phyloP scores from a whole-genome alignment of 1,140 invertebrate genomes.

The Brachionus rotundiformis region DNA sequence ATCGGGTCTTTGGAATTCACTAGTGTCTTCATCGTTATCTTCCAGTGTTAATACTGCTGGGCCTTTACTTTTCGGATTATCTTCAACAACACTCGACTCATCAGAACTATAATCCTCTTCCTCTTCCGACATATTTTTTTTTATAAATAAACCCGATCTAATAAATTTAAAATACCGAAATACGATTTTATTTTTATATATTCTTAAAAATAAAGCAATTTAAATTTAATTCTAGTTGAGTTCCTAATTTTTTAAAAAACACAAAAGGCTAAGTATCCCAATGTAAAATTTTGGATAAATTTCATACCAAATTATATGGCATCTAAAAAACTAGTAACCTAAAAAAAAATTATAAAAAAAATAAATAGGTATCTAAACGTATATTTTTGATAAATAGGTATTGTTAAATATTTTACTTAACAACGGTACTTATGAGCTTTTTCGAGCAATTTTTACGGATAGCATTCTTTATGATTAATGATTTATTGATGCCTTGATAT shows the following conservation, averaged over 20 bases:
- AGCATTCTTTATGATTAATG: not conserved
- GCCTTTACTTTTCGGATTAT: not conserved
- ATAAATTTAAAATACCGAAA: not conserved
- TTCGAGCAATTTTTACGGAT: not conserved
- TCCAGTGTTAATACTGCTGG: constrained; percentile 6
- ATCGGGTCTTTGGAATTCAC: constrained; percentile 39
- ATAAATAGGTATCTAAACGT: constrained; percentile 1
- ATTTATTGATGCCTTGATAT: not conserved
- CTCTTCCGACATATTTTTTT: constrained; percentile 26
- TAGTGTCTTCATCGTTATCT: constrained; percentile 38
- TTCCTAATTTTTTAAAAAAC: not conserved
- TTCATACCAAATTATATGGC: not conserved
- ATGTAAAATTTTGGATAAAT: not conserved
- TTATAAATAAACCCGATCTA: not conserved
- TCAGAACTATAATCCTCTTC: constrained; percentile 50
- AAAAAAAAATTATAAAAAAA: not conserved
- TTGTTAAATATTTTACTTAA: constrained; percentile 20
- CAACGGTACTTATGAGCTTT: not conserved
- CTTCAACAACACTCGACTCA: constrained; percentile 24
- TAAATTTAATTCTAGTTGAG: not conserved
- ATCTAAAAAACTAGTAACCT: not conserved
- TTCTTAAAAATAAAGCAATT: not conserved
- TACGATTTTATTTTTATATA: not conserved
- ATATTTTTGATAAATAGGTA: not conserved
- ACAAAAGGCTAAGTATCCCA: not conserved